These are phyloP conservation scores for Seira sanloemensis DNA, from an alignment of 2,888 invertebrate species.

Conservation along the genomic window DNA sequence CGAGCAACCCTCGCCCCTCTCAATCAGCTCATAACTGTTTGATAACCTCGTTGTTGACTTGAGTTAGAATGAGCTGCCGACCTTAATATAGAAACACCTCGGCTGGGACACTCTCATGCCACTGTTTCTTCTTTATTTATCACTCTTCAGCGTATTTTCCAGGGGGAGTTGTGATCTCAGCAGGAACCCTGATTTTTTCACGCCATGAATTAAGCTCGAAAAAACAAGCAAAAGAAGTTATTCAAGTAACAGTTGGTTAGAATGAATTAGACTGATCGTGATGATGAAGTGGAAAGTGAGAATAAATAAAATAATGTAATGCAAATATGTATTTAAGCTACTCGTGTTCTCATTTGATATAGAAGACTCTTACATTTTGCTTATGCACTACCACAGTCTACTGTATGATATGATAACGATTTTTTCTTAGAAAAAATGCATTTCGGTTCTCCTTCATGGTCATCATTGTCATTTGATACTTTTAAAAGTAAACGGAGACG, in stretches of 20 bases:
- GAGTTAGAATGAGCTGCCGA: conserved; percentile 39
- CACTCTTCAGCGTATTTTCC: conserved; percentile 60
- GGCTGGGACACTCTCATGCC: too few species aligned
- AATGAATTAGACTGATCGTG: too few species aligned
- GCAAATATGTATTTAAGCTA: conserved; percentile 21
- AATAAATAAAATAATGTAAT: conserved; percentile 13
- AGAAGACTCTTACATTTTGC: too few species aligned
- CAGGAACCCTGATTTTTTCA: conserved; percentile 73
- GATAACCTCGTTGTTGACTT: conserved; percentile 58
- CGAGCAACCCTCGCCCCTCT: not conserved
- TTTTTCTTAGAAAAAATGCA: not conserved
- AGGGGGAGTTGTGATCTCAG: conserved; percentile 72
- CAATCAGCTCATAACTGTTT: conserved; percentile 31
- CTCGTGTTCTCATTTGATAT: too few species aligned
- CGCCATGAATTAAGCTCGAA: conserved; percentile 67
- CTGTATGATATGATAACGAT: too few species aligned
- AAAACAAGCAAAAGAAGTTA: conserved; percentile 50
- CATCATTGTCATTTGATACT: conserved; percentile 37
- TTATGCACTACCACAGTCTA: too few species aligned
- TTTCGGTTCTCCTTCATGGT: too few species aligned
- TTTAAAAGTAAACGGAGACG: not conserved
- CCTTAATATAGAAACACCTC: conserved; percentile 53
- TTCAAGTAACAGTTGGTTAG: conserved; percentile 24
- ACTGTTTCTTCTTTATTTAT: too few species aligned
- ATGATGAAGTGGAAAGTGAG: conserved; percentile 2